Base-by-base conservation (phyloP, 2,888 invertebrate species). In the Matsumyia berberina region DNA sequence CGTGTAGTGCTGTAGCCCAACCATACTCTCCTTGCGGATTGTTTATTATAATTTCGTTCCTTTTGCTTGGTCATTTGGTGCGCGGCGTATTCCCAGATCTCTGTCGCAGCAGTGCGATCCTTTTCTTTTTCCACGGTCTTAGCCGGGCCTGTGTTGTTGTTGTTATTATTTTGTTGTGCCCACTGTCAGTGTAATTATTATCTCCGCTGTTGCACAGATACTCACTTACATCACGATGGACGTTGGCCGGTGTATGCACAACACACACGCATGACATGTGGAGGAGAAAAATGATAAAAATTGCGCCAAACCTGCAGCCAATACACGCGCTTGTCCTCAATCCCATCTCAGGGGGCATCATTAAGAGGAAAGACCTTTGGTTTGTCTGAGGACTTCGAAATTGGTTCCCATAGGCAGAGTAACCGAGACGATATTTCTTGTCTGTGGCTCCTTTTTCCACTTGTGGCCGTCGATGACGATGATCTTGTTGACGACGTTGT, bases 271-370 rank as follows among this genome's bases (percentile, higher is more conserved):
- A 15, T 11, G 33, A 12, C 39, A 51, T 42, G 24, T 17, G 35
- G 64, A 37, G 35, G 12, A 39, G 24, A 31, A 31, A 64, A 64
- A 82, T 64, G 51, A 66, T 70, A 77, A 82, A 82, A 78, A 83
- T 83, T 77, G 83, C 83, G 83, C 83, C 83, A 78, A 83, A 83
- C 83, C 78, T 83, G 83, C 83, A 69, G 83, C 83, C 83, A 73
- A 83, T 83, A 58, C 82, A 82, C 82, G 82, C 82, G 82, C 60
- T 82, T 78, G 82, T 66, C 78, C 66, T 62, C 76, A 64, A 64
- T 64, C 57, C 29, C 69, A 64, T 77, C 77, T 55, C 57, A 46
- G 37, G 74, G 37, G 37, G 37, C 60, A 37, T 49, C 67, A 80
- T n/a, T 49, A 33, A 5, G 44, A 9, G 31, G 46, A 46, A 19